phyloP scores from a whole-genome alignment of 2,888 invertebrate species.

The Neuroscelio doddi region DNA sequence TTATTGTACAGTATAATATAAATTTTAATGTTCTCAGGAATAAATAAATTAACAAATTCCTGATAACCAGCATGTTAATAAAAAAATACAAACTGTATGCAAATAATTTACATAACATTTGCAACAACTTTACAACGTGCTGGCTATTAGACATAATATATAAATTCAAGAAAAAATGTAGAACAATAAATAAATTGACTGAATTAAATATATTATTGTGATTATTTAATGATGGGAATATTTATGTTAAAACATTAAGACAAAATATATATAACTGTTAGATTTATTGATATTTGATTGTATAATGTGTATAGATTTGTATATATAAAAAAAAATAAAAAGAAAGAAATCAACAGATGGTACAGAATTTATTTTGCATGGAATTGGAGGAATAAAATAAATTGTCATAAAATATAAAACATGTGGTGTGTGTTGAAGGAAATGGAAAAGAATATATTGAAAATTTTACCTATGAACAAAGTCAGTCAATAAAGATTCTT shows the following conservation, averaged over 20 bases:
- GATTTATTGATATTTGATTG: constrained; percentile 26
- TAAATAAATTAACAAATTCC: not conserved
- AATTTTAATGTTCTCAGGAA: constrained; percentile 34
- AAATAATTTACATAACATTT: too few species aligned
- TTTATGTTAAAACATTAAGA: not conserved
- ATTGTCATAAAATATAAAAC: not conserved
- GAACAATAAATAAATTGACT: too few species aligned
- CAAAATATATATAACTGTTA: constrained; percentile 19
- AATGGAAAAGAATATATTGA: not conserved
- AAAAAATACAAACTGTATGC: too few species aligned
- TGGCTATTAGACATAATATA: too few species aligned
- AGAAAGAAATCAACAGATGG: not conserved
- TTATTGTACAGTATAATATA: constrained; percentile 37
- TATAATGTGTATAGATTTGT: constrained; percentile 22
- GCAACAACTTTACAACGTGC: too few species aligned
- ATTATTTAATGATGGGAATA: not conserved
- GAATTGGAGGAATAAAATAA: not conserved
- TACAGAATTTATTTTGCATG: not conserved
- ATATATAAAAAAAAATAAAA: constrained; percentile 27
- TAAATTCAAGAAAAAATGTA: too few species aligned
- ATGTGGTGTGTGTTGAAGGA: not conserved
- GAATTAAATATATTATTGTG: too few species aligned
- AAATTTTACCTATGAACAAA: too few species aligned
- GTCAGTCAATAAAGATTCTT: too few species aligned
- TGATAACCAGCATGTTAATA: too few species aligned